Percentiles rank a stretch among this genome's conserved stretches.
phyloP scores from a whole-genome alignment of 2,888 invertebrate genomes.

The Chrysomela aeneicollis region DNA sequence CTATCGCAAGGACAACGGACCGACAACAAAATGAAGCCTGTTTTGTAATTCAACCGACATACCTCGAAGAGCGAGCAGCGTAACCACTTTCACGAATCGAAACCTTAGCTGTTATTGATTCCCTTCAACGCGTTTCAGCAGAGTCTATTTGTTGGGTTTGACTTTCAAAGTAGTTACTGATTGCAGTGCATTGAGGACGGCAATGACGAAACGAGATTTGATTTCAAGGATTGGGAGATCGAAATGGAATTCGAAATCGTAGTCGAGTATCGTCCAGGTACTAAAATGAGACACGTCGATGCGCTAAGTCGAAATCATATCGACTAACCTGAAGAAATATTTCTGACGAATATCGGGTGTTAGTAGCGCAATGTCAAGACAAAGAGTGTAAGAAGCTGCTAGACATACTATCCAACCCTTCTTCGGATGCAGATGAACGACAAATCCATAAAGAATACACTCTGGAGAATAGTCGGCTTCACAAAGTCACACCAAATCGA shows the following conservation, averaged over 20 bases:
- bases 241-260: slow-evolving; percentile 44
- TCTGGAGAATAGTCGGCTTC: slow-evolving; percentile 10
- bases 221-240: slow-evolving; percentile 48
- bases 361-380: slow-evolving; percentile 13
- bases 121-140: too few species aligned
- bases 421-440: slow-evolving; percentile 2
- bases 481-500: background rate
- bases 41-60: slow-evolving; percentile 26
- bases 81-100: slow-evolving; percentile 55
- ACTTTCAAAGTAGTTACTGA: slow-evolving; percentile 49
- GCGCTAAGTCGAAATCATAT: slow-evolving; percentile 36
- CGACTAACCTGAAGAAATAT: slow-evolving; percentile 22
- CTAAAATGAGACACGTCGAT: slow-evolving; percentile 37
- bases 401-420: background rate
- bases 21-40: slow-evolving; percentile 23
- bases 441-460: slow-evolving; percentile 15
- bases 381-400: slow-evolving; percentile 11
- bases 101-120: slow-evolving; percentile 53
- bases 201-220: slow-evolving; percentile 47
- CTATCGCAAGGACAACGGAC: slow-evolving; percentile 26
- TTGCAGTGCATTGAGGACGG: slow-evolving; percentile 47
- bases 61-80: slow-evolving; percentile 34
- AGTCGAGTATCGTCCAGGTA: slow-evolving; percentile 34
- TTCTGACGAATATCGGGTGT: slow-evolving; percentile 41
- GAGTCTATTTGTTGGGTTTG: slow-evolving; percentile 44